Conservation (phyloP, 2,113 vertebrate genomes). For the Limanda limanda region DNA sequence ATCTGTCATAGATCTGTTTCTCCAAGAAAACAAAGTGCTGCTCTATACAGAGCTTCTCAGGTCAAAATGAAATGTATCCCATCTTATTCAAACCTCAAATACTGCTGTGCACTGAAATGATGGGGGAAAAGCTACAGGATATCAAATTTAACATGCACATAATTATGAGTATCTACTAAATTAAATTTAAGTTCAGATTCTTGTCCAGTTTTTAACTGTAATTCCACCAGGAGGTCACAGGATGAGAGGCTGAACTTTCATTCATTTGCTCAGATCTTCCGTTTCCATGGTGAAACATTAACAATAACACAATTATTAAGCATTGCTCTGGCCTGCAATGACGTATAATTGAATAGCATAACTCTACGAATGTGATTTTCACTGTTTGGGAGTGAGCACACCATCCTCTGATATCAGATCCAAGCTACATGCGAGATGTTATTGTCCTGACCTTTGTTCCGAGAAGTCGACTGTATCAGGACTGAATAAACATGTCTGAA, state of each 20-base stretch:
- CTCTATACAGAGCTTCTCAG: not conserved
- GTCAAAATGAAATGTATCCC: not conserved
- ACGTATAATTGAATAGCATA: not conserved
- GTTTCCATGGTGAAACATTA: not conserved
- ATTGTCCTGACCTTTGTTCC: slow-evolving; percentile 9
- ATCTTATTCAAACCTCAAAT: not conserved
- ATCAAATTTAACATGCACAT: not conserved
- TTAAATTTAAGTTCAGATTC: not conserved
- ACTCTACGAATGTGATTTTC: slow-evolving; percentile 1
- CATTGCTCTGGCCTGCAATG: not conserved
- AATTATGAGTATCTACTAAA: not conserved
- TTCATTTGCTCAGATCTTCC: not conserved
- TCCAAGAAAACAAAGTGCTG: not conserved
- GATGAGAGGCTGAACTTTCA: not conserved
- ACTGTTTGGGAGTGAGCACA: not conserved
- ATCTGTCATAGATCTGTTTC: slow-evolving; percentile 1
- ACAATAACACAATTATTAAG: not conserved
- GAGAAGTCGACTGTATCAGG: not conserved
- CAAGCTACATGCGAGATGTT: slow-evolving; percentile 1
- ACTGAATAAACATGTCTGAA: slow-evolving; percentile 1
- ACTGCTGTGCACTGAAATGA: not conserved
- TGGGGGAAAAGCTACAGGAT: not conserved
- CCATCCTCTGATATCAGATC: not conserved
- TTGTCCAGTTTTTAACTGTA: slow-evolving; percentile 7
- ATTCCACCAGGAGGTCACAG: not conserved